phyloP scores from a whole-genome alignment of 2,888 invertebrate species.

The Scelioninae gen. 1 region DNA sequence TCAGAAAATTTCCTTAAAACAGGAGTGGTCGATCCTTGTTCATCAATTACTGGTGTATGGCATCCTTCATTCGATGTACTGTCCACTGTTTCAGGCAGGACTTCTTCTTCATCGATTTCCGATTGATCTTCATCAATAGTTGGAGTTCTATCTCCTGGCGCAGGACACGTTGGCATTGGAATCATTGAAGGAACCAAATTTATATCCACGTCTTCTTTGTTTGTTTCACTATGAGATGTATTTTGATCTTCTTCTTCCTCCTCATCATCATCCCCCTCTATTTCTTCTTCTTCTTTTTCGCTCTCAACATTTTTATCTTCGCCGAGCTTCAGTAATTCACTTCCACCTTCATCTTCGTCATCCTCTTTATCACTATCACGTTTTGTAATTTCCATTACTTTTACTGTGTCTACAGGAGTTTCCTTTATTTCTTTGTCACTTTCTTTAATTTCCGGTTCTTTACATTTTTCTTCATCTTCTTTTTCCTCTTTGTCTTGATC shows the following conservation, averaged over 20 bases:
- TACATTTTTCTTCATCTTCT: conserved; percentile 41
- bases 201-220: neutral
- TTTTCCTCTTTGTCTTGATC: conserved; percentile 70
- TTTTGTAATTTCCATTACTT: neutral
- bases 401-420: neutral
- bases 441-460: conserved; percentile 12
- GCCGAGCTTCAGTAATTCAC: neutral
- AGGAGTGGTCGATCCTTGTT: conserved; percentile 10
- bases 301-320: neutral
- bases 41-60: conserved; percentile 52
- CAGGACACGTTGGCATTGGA: conserved; percentile 6
- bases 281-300: neutral
- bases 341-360: neutral
- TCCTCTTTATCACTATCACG: neutral
- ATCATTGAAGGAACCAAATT: conserved; percentile 20
- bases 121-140: conserved; percentile 45
- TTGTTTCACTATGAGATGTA: neutral
- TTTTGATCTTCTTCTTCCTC: neutral
- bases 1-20: neutral
- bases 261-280: neutral
- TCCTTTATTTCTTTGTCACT: conserved; percentile 8
- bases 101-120: conserved; percentile 1
- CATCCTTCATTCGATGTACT: conserved; percentile 27
- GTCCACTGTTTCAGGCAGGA: conserved; percentile 1
- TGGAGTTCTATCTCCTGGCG: conserved; percentile 40